These are phyloP conservation scores for Darevskia mixta DNA, from an alignment of 2,797 vertebrate genomes.

Conservation along the genomic window DNA sequence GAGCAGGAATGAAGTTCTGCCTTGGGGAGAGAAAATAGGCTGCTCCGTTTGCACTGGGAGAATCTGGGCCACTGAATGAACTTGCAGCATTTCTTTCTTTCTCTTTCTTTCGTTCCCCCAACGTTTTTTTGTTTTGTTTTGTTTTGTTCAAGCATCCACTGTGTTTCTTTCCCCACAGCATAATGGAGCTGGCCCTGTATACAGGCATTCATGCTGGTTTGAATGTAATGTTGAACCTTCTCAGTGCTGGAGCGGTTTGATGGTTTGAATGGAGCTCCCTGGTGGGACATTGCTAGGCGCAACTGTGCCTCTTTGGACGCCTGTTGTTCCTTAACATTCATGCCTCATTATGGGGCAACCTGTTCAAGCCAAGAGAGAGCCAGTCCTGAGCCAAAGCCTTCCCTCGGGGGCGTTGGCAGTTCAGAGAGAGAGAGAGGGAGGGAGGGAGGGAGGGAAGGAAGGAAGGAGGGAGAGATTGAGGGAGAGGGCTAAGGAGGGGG, in stretches of 20 bases:
- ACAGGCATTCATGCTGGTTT: slow-evolving; percentile 81
- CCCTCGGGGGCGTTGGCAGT: slow-evolving; percentile 78
- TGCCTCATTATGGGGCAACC: slow-evolving; percentile 89
- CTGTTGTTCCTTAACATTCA: slow-evolving; percentile 89
- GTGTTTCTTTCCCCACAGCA: slow-evolving; percentile 76
- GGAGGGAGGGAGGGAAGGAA: background rate
- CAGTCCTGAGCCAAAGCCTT: slow-evolving; percentile 77
- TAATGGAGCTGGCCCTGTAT: slow-evolving; percentile 77
- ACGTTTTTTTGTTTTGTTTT: no score
- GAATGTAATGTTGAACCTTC: slow-evolving; percentile 90
- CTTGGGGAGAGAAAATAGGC: slow-evolving; percentile 32
- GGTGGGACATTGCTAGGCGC: slow-evolving; percentile 87
- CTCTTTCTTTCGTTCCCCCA: background rate
- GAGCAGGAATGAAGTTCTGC: background rate
- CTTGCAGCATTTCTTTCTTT: slow-evolving; percentile 73
- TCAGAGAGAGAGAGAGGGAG: slow-evolving; percentile 33
- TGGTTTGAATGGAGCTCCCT: slow-evolving; percentile 84
- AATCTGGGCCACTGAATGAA: slow-evolving; percentile 62
- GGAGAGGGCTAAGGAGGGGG: slow-evolving; percentile 53
- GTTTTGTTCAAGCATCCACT: slow-evolving; percentile 74
- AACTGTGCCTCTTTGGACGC: slow-evolving; percentile 85
- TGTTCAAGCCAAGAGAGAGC: slow-evolving; percentile 86
- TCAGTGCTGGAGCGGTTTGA: slow-evolving; percentile 79
- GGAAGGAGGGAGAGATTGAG: background rate
- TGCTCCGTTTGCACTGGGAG: slow-evolving; percentile 45